phyloP scores from a whole-genome alignment of 2,797 vertebrate genomes.

The Pipistrellus pipistrellus region DNA sequence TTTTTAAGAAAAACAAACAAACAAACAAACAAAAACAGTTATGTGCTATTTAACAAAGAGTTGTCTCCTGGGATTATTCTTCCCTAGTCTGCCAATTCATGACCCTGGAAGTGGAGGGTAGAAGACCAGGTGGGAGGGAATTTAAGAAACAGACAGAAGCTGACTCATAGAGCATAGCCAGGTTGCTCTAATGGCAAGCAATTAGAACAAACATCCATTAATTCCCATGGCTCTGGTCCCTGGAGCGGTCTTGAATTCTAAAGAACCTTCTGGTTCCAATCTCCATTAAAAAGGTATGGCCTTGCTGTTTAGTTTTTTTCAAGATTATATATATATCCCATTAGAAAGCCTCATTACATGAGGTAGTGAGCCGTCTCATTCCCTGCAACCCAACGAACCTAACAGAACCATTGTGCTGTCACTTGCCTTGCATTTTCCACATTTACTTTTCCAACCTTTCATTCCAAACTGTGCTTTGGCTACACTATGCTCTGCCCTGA shows the following conservation, averaged over 20 bases:
- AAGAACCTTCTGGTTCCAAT: constrained; percentile 63
- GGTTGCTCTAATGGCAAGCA: constrained; percentile 62
- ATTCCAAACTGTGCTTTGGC: constrained; percentile 16
- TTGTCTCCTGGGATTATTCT: constrained; percentile 34
- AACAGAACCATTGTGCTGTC: background rate
- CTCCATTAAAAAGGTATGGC: constrained; percentile 26
- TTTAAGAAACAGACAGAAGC: constrained; percentile 54
- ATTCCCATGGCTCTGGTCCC: constrained; percentile 45
- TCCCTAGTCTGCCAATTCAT: background rate
- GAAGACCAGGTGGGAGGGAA: constrained; percentile 33
- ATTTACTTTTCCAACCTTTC: constrained; percentile 40
- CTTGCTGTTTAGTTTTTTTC: background rate
- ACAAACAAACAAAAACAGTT: constrained; percentile 52
- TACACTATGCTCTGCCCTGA: background rate
- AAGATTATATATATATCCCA: background rate
- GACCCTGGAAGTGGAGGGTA: background rate
- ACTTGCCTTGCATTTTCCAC: constrained; percentile 48
- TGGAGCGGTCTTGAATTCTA: constrained; percentile 60
- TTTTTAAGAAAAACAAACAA: constrained; percentile 14
- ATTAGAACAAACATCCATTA: constrained; percentile 72
- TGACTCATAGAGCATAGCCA: constrained; percentile 9
- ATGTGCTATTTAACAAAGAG: constrained; percentile 31
- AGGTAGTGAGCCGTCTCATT: background rate
- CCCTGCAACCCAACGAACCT: background rate
- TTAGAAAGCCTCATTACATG: constrained; percentile 21